These are phyloP conservation scores for Ostrea denselamellosa DNA, from an alignment of 1,140 invertebrate genomes.

Conservation along the genomic window DNA sequence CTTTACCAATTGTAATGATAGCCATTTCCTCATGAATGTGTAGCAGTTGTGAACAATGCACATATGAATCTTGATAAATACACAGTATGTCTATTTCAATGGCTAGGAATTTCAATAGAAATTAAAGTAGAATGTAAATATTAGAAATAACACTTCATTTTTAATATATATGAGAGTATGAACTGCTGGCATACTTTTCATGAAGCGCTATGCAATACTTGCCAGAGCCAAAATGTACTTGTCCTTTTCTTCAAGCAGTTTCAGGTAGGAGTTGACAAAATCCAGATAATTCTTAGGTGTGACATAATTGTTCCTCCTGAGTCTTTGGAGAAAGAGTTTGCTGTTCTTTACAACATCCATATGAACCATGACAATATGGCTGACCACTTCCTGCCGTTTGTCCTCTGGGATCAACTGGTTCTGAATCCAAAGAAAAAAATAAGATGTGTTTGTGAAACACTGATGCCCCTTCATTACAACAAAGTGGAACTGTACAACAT, in stretches of 20 bases:
- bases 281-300: slow-evolving; percentile 95
- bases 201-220: background rate
- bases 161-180: too few relatives aligned
- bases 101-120: too few relatives aligned
- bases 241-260: slow-evolving; percentile 86
- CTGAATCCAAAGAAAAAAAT: slow-evolving; percentile 61
- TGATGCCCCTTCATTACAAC: too few relatives aligned
- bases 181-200: too few relatives aligned
- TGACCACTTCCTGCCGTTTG: slow-evolving; percentile 85
- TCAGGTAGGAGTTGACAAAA: slow-evolving; percentile 88
- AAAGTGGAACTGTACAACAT: too few relatives aligned
- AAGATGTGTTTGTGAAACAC: background rate
- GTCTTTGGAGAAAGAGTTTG: slow-evolving; percentile 84
- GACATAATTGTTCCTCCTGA: slow-evolving; percentile 89
- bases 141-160: too few relatives aligned
- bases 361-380: slow-evolving; percentile 91
- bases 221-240: slow-evolving; percentile 84
- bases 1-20: too few relatives aligned
- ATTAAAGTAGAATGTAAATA: too few relatives aligned
- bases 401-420: slow-evolving; percentile 83
- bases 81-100: too few relatives aligned
- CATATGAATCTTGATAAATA: too few relatives aligned
- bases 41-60: too few relatives aligned
- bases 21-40: too few relatives aligned
- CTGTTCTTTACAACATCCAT: slow-evolving; percentile 86